phyloP scores from a whole-genome alignment of 2,888 invertebrate species.

The Dynastes grantii region DNA sequence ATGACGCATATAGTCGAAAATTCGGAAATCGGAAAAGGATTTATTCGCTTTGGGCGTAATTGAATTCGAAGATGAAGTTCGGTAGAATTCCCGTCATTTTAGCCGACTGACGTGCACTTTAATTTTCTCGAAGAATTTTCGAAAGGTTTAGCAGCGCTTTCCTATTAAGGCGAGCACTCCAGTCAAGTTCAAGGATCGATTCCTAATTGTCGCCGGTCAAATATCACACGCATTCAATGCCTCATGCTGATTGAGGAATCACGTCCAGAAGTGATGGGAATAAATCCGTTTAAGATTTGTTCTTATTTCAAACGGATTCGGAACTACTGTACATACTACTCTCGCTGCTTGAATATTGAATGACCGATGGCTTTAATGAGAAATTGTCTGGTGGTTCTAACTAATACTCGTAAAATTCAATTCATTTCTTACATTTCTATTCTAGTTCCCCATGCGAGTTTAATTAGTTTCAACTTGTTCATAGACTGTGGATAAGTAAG shows the following conservation, averaged over 20 bases:
- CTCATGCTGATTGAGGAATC: neutral
- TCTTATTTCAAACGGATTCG: neutral
- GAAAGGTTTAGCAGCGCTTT: slow-evolving; percentile 36
- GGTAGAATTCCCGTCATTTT: slow-evolving; percentile 29
- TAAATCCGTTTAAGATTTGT: neutral
- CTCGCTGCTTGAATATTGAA: neutral
- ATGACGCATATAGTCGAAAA: neutral
- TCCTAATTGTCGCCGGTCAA: slow-evolving; percentile 34
- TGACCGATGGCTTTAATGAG: neutral
- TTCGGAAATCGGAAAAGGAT: neutral
- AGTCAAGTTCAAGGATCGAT: slow-evolving; percentile 39
- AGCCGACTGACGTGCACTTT: slow-evolving; percentile 18
- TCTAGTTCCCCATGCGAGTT: too few species aligned
- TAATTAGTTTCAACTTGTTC: too few species aligned
- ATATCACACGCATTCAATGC: slow-evolving; percentile 37
- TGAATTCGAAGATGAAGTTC: slow-evolving; percentile 8
- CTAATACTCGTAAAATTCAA: too few species aligned
- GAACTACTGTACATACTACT: neutral
- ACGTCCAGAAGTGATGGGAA: neutral
- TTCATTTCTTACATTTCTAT: too few species aligned
- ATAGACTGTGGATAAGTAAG: too few species aligned
- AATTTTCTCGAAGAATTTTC: slow-evolving; percentile 35
- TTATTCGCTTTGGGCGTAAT: neutral
- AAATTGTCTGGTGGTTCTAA: too few species aligned
- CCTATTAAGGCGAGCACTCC: slow-evolving; percentile 32